Conservation (phyloP, 2,113 vertebrate genomes). For the Muntiacus muntjak region DNA sequence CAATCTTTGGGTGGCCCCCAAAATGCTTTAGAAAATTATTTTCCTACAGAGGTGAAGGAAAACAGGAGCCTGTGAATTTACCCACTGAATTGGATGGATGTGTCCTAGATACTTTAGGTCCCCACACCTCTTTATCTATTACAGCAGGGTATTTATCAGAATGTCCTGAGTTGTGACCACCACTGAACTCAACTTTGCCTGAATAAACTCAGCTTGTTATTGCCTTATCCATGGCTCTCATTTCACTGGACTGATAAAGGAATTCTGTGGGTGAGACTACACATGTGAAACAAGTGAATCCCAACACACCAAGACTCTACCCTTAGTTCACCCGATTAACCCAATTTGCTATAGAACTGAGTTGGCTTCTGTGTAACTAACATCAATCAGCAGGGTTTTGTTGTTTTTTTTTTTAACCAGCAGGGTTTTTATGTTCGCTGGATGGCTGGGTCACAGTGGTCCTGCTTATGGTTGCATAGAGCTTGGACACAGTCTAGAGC, state of each 20-base stretch:
- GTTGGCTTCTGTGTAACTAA: not conserved
- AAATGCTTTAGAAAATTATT: not conserved
- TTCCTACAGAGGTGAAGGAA: not conserved
- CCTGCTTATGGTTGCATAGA: fast-evolving
- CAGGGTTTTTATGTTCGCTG: not conserved
- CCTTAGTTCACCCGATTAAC: not conserved
- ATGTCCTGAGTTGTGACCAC: not conserved
- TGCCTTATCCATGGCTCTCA: not conserved
- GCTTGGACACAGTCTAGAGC: not conserved
- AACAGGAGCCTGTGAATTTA: not conserved
- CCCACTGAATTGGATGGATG: not conserved
- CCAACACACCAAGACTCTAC: not conserved
- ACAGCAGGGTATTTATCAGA: not conserved
- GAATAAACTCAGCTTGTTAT: not conserved
- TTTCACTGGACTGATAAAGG: not conserved
- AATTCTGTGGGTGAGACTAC: not conserved
- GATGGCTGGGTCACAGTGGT: not conserved
- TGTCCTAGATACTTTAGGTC: not conserved
- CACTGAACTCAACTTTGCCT: not conserved
- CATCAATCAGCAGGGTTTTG: not conserved
- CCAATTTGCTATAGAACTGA: not conserved
- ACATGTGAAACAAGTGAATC: not conserved
- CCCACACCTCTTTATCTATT: not conserved
- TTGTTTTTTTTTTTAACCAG: not conserved
- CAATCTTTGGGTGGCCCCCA: not conserved